Conservation (phyloP, 2,113 vertebrate species). For the Tupaia tana region DNA sequence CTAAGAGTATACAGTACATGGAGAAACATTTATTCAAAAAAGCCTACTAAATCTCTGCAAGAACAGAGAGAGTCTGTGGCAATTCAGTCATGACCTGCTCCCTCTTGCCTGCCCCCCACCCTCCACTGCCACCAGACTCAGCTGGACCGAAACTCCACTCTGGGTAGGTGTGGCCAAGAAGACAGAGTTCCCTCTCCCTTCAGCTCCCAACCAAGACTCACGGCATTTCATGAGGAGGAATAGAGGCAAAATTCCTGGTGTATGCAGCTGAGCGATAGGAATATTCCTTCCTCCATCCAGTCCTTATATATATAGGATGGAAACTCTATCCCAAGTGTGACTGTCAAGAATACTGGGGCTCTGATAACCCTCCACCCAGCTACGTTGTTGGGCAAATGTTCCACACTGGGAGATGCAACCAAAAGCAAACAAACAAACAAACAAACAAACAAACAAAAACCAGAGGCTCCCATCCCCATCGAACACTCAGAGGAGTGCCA, state of each 20-base stretch:
- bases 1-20: neutral
- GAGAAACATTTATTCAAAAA: conserved; percentile 19
- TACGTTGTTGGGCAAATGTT: neutral
- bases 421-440: neutral
- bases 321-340: neutral
- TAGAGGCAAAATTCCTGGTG: neutral
- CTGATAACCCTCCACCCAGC: neutral
- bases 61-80: neutral
- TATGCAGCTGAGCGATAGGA: neutral
- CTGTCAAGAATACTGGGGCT: neutral
- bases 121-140: neutral
- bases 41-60: neutral
- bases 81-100: neutral
- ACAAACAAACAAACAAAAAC: neutral
- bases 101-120: neutral
- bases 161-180: neutral
- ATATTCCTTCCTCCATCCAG: neutral
- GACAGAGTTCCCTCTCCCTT: neutral
- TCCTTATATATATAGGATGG: neutral
- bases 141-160: neutral
- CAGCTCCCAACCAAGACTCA: neutral
- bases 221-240: neutral
- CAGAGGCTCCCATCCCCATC: neutral
- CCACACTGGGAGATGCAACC: neutral
- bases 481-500: neutral